phyloP scores from a whole-genome alignment of 1,140 invertebrate species.

The Drosophila truncata region DNA sequence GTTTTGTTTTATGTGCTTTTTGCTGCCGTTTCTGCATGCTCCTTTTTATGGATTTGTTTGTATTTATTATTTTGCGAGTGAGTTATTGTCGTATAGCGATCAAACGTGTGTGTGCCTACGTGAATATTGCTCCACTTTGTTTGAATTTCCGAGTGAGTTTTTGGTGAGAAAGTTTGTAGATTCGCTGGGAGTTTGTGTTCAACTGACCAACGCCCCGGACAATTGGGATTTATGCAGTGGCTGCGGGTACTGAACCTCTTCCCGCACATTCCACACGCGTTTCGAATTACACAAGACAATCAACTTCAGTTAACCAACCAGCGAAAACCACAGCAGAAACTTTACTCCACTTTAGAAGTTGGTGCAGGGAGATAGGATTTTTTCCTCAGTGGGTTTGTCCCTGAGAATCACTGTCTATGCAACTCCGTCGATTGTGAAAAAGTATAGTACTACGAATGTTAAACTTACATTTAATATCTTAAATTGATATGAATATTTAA shows the following conservation, averaged over 20 bases:
- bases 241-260: constrained; percentile 27
- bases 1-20: constrained; percentile 59
- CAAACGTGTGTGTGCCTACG: constrained; percentile 17
- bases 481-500: background rate
- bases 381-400: background rate
- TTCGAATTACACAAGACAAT: constrained; percentile 36
- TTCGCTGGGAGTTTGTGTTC: constrained; percentile 21
- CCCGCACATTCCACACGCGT: constrained; percentile 64
- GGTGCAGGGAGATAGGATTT: background rate
- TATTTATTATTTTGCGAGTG: constrained; percentile 33
- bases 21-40: constrained; percentile 40
- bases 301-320: constrained; percentile 37
- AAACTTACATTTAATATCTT: too few relatives aligned
- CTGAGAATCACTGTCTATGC: background rate
- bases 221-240: constrained; percentile 21
- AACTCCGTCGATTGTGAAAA: background rate
- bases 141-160: constrained; percentile 36
- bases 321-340: constrained; percentile 12
- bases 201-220: constrained; percentile 16
- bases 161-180: constrained; percentile 26
- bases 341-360: constrained; percentile 16
- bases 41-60: constrained; percentile 14
- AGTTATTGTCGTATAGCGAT: constrained; percentile 63
- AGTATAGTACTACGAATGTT: background rate
- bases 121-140: constrained; percentile 61